These are phyloP conservation scores for Chydorus sphaericus DNA, from an alignment of 2,888 invertebrate species.

Conservation along the genomic window DNA sequence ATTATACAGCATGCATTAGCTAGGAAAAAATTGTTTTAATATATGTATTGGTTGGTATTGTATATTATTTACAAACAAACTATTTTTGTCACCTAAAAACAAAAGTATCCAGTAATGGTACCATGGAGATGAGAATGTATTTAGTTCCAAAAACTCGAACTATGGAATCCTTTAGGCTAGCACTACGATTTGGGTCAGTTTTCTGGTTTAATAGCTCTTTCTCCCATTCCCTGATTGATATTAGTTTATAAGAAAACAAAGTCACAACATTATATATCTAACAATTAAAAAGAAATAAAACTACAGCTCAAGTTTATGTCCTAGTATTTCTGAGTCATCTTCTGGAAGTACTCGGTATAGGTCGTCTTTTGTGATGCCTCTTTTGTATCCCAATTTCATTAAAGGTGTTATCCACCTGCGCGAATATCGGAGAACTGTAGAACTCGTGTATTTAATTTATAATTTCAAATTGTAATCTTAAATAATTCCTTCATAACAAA, in stretches of 20 bases:
- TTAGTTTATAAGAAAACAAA: too few species aligned
- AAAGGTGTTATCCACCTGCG: constrained; percentile 64
- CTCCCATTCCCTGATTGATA: constrained; percentile 43
- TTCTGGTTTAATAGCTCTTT: constrained; percentile 41
- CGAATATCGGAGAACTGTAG: too few species aligned
- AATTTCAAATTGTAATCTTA: too few species aligned
- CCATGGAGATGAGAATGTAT: constrained; percentile 31
- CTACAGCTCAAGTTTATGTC: constrained; percentile 50
- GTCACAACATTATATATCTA: too few species aligned
- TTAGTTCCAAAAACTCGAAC: constrained; percentile 32
- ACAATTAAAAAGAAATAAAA: too few species aligned
- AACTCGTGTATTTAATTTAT: too few species aligned
- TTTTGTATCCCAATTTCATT: constrained; percentile 56
- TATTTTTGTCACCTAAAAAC: constrained; percentile 25
- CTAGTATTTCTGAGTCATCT: constrained; percentile 54
- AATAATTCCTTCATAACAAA: too few species aligned
- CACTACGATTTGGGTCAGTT: too few species aligned
- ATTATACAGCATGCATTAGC: constrained; percentile 13
- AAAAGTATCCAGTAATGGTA: constrained; percentile 32
- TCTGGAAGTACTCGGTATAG: constrained; percentile 50
- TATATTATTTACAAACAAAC: too few species aligned
- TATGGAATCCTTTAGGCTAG: too few species aligned
- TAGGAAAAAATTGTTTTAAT: too few species aligned
- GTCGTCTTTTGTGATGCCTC: constrained; percentile 55
- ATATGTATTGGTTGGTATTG: too few species aligned